A percentile compares a stretch with the other conserved stretches of the same genome.
These are phyloP conservation scores for Dipodomys merriami DNA, from an alignment of 2,113 vertebrate genomes.

Conservation along the genomic window DNA sequence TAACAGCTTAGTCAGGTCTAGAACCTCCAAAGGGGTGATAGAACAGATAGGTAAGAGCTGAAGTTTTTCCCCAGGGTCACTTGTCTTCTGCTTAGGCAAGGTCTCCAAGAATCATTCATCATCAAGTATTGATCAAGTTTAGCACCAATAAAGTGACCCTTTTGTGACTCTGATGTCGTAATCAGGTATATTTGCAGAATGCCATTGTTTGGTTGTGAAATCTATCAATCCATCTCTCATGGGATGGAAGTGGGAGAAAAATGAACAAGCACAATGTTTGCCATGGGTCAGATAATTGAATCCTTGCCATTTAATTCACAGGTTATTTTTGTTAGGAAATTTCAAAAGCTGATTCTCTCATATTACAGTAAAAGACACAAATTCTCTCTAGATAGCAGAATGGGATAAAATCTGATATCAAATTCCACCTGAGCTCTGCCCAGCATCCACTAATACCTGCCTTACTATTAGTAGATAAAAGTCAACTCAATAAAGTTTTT, in stretches of 20 bases:
- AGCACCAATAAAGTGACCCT: background rate
- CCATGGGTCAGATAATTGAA: accelerated
- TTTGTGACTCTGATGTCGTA: background rate
- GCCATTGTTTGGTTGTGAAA: background rate
- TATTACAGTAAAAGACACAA: background rate
- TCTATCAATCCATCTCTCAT: background rate
- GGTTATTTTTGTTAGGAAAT: background rate
- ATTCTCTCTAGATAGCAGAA: background rate
- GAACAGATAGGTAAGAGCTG: background rate
- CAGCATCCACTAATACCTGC: background rate
- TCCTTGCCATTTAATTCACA: accelerated
- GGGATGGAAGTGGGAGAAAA: background rate
- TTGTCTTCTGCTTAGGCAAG: background rate
- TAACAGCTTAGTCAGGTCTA: background rate
- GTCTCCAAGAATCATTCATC: background rate
- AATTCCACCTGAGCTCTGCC: background rate
- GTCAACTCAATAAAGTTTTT: background rate
- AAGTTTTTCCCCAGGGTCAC: background rate
- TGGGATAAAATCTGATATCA: background rate
- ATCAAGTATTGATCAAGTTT: background rate
- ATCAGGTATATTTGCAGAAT: background rate
- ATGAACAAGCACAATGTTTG: background rate
- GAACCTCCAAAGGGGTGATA: background rate
- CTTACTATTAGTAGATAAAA: background rate
- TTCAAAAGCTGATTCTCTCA: background rate